A percentile compares a stretch with the other conserved stretches of the same genome.
Conservation (phyloP, 2,797 vertebrate species). For the Megalops cyprinoides region DNA sequence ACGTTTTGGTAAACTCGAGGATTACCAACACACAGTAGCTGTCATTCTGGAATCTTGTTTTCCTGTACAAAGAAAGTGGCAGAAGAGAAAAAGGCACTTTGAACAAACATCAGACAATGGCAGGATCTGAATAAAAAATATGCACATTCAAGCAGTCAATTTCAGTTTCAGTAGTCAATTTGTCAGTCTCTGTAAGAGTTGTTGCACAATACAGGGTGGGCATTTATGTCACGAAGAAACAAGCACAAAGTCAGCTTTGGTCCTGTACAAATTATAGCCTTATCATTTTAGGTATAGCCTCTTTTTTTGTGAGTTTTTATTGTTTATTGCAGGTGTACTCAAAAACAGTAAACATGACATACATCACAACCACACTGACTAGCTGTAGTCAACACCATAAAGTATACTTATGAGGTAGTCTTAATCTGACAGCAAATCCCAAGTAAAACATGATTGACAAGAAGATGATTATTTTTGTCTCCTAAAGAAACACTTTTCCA, state of each 20-base stretch:
- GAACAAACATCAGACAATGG: neutral
- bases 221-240: neutral
- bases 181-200: neutral
- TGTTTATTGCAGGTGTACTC: neutral
- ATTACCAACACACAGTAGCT: too few relatives aligned
- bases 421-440: too few relatives aligned
- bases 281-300: neutral
- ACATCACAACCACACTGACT: neutral
- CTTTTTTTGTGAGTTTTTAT: neutral
- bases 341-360: neutral
- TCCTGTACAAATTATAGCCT: neutral
- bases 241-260: neutral
- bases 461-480: too few relatives aligned
- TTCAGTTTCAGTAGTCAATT: neutral
- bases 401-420: too few relatives aligned
- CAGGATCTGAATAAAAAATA: neutral
- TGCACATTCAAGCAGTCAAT: neutral
- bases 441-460: too few relatives aligned
- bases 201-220: neutral
- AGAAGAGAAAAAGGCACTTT: neutral
- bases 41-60: neutral
- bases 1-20: too few relatives aligned
- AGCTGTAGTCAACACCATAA: too few relatives aligned
- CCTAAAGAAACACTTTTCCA: too few relatives aligned
- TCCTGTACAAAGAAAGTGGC: neutral